Conservation (phyloP, 2,113 vertebrate species). For the Callipepla californica region DNA sequence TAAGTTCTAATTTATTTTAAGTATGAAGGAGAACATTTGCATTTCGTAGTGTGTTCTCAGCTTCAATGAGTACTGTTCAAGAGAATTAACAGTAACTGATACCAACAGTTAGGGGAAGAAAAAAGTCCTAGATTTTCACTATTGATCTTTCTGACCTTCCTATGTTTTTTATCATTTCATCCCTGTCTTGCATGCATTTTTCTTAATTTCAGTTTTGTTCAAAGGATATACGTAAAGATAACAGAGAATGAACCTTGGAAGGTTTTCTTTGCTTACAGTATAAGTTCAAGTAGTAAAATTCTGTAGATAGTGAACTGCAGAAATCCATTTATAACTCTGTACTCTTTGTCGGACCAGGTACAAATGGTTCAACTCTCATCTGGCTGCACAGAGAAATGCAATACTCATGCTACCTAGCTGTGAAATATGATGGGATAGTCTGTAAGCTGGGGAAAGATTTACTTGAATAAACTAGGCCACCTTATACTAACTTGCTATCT, state of each 20-base stretch:
- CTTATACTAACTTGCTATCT: neutral
- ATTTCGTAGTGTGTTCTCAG: neutral
- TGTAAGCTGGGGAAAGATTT: neutral
- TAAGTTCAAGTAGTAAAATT: neutral
- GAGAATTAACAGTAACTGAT: neutral
- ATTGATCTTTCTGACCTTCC: neutral
- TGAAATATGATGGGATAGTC: neutral
- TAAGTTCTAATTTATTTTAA: neutral
- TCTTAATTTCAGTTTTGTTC: rapidly evolving
- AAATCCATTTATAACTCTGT: neutral
- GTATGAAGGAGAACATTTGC: neutral
- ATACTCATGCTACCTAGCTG: neutral
- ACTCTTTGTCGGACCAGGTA: neutral
- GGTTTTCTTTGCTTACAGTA: neutral
- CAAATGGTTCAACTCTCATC: neutral
- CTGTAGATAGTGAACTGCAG: neutral
- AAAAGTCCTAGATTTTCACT: neutral
- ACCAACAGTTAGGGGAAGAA: neutral
- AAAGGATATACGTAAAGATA: neutral
- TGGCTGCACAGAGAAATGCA: neutral
- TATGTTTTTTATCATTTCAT: neutral
- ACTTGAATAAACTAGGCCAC: neutral
- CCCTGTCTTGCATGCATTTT: neutral
- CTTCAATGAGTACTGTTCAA: neutral
- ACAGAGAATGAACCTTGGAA: neutral